These are phyloP conservation scores for Macaria liturata DNA, from an alignment of 2,888 invertebrate genomes.

Conservation along the genomic window DNA sequence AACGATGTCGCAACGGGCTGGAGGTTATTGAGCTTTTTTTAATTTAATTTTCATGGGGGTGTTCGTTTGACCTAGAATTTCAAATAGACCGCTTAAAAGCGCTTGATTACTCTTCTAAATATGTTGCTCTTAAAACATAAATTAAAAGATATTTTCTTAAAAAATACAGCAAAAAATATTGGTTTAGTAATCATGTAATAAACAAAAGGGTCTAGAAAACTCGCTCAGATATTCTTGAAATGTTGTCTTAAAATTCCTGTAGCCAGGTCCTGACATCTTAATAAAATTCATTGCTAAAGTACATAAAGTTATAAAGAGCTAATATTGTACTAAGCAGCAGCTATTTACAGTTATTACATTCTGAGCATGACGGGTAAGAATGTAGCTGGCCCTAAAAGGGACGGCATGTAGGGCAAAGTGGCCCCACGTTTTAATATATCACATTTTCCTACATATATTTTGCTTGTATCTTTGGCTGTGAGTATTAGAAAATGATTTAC, in stretches of 20 bases:
- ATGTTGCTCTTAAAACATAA: no score
- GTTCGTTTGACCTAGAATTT: no score
- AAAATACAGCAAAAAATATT: no score
- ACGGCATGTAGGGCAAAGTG: conserved; percentile 28
- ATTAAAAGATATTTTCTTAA: no score
- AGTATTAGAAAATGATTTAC: conserved; percentile 12
- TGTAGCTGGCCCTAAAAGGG: conserved; percentile 25
- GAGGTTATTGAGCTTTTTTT: not conserved
- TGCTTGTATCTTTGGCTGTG: conserved; percentile 12
- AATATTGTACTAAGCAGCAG: conserved; percentile 29
- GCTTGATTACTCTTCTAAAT: no score
- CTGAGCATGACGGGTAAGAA: conserved; percentile 26
- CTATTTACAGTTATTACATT: conserved; percentile 28
- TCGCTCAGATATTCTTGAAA: no score
- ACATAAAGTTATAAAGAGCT: conserved; percentile 19
- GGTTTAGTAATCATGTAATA: no score
- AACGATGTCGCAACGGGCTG: conserved; percentile 1
- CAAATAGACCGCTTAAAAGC: no score
- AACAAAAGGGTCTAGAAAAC: no score
- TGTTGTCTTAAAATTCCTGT: no score
- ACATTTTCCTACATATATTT: conserved; percentile 20
- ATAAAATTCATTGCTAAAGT: conserved; percentile 14
- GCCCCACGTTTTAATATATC: conserved; percentile 26
- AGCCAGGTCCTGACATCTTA: not conserved
- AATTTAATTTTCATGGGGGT: no score